Evolutionary conservation across 2,888 invertebrate species (phyloP).

Genomic region (Brachynemurus nebulosus): DNA sequence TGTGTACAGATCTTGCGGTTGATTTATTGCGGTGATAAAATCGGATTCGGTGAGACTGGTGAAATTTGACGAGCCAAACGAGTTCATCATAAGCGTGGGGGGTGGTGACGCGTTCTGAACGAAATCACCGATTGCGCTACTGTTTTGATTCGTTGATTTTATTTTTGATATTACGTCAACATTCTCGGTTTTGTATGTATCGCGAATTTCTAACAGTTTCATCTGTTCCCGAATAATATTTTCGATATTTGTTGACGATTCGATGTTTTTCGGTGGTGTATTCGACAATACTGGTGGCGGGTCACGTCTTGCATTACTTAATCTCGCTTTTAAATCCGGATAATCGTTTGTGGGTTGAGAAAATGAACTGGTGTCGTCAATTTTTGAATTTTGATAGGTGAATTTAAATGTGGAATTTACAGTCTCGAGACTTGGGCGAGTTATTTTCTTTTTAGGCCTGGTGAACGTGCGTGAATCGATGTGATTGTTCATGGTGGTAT

Average conservation of each 20-base stretch:
- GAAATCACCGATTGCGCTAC: slow-evolving; percentile 30
- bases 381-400: not conserved
- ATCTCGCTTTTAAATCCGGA: not conserved
- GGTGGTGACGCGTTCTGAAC: slow-evolving; percentile 39
- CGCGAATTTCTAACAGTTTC: not conserved
- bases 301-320: too few species aligned
- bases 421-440: slow-evolving; percentile 44
- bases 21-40: slow-evolving; percentile 9
- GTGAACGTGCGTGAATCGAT: slow-evolving; percentile 59
- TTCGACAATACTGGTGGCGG: not conserved
- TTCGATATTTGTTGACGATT: not conserved
- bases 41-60: slow-evolving; percentile 29
- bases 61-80: slow-evolving; percentile 33
- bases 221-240: not conserved
- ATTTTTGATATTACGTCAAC: not conserved
- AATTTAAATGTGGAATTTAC: not conserved
- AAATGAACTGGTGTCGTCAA: not conserved
- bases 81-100: slow-evolving; percentile 45
- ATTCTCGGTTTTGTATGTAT: not conserved
- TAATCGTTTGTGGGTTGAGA: not conserved
- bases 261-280: not conserved
- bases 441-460: slow-evolving; percentile 45
- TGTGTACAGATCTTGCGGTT: slow-evolving; percentile 8
- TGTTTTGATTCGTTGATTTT: not conserved
- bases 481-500: slow-evolving; percentile 32